Evolutionary conservation across 2,797 vertebrate genomes (phyloP).

Genomic region (Basileuterus tristriatus): DNA sequence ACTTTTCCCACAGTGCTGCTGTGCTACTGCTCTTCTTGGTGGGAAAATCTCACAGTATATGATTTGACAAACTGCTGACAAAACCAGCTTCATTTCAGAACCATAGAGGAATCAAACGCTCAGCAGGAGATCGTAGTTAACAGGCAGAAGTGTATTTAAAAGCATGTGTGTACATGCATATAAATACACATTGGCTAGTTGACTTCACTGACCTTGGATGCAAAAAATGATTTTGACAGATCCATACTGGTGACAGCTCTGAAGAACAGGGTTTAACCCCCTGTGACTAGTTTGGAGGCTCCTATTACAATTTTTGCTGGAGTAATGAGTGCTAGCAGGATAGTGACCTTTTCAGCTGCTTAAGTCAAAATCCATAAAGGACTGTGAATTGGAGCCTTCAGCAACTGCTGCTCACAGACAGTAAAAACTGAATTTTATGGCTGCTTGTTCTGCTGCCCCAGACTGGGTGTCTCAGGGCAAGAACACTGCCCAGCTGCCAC

Average conservation of each 20-base stretch:
- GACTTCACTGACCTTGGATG: neutral
- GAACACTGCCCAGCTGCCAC: neutral
- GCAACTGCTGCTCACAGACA: neutral
- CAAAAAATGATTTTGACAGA: neutral
- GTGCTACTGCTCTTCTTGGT: neutral
- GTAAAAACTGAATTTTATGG: neutral
- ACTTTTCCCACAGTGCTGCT: neutral
- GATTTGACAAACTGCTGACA: constrained; percentile 31
- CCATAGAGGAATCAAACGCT: neutral
- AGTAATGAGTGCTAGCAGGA: neutral
- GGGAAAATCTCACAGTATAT: neutral
- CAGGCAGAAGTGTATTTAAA: neutral
- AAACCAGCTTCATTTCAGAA: neutral
- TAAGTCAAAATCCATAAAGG: neutral
- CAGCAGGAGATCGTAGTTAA: neutral
- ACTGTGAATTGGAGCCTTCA: neutral
- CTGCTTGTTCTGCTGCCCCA: neutral
- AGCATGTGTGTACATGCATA: neutral
- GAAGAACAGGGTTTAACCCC: neutral
- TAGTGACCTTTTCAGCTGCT: neutral
- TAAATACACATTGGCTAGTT: neutral
- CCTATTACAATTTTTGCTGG: neutral
- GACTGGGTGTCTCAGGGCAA: neutral
- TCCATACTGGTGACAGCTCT: neutral
- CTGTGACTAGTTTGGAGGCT: neutral